A percentile compares a stretch with the other conserved stretches of the same genome.
phyloP scores from a whole-genome alignment of 1,140 invertebrate genomes.

The Trichogramma pretiosum region DNA sequence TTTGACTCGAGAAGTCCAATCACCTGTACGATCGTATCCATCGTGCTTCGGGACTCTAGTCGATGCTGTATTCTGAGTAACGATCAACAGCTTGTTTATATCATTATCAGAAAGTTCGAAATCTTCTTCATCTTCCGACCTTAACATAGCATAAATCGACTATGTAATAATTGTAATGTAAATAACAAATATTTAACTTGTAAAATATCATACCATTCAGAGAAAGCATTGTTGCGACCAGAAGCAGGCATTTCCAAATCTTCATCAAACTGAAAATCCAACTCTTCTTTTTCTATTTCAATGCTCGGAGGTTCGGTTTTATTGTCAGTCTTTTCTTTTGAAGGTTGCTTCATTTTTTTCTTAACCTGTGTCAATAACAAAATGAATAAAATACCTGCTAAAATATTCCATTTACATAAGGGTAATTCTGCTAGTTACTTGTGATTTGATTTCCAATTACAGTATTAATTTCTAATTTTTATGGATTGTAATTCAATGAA shows the following conservation, averaged over 20 bases:
- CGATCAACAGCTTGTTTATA: conserved; percentile 90
- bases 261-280: conserved; percentile 96
- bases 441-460: too few relatives aligned
- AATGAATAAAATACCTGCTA: too few relatives aligned
- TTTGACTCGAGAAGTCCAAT: conserved; percentile 75
- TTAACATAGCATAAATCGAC: conserved; percentile 27
- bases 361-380: conserved; percentile 42
- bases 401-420: too few relatives aligned
- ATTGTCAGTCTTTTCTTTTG: conserved; percentile 41
- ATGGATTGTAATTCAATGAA: too few relatives aligned
- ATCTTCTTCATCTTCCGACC: conserved; percentile 72
- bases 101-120: conserved; percentile 85
- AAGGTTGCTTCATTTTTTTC: conserved; percentile 41
- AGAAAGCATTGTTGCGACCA: conserved; percentile 76
- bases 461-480: too few relatives aligned
- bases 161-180: background rate
- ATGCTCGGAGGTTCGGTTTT: conserved; percentile 36
- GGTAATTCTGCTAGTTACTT: too few relatives aligned
- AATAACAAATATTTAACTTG: background rate
- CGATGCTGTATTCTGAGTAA: conserved; percentile 68
- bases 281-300: conserved; percentile 66
- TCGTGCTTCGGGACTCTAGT: conserved; percentile 67
- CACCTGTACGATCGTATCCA: conserved; percentile 79
- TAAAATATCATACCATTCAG: conserved; percentile 49
- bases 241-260: conserved; percentile 69